Conservation (phyloP, 53 echinoderm and acorn worm species). For the Paelopatides confundens region DNA sequence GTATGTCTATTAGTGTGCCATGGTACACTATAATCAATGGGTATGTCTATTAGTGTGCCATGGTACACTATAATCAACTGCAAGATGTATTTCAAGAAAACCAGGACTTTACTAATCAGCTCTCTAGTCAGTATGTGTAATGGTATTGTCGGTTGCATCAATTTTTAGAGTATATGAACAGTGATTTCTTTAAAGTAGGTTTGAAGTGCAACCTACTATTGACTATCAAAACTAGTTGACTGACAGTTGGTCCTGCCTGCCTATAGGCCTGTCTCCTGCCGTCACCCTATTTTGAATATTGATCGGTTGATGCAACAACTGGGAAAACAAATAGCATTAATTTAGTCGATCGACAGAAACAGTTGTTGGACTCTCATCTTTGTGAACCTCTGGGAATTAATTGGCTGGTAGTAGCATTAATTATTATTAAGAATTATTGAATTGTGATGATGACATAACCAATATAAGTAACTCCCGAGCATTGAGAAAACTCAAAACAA, state of each 20-base stretch:
- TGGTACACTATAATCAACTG: neutral
- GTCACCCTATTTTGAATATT: neutral
- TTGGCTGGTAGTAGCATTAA: too few relatives aligned
- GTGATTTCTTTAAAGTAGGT: neutral
- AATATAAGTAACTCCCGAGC: too few relatives aligned
- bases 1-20: neutral
- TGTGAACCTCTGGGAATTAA: too few relatives aligned
- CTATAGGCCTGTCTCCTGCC: neutral
- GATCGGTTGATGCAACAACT: neutral
- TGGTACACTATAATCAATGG: neutral
- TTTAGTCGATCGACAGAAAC: too few relatives aligned
- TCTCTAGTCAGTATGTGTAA: neutral
- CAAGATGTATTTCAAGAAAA: slow-evolving; percentile 15
- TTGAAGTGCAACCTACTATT: neutral
- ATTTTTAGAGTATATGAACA: neutral
- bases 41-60: neutral
- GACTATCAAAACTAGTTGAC: neutral
- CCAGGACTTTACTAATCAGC: neutral
- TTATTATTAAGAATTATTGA: too few relatives aligned
- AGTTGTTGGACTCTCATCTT: too few relatives aligned
- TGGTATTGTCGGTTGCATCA: neutral
- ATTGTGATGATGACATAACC: too few relatives aligned
- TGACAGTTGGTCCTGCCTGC: neutral
- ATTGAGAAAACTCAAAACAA: too few relatives aligned
- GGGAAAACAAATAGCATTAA: neutral